A percentile compares a stretch with the other conserved stretches of the same genome.
These are phyloP conservation scores for Gallinago stenura DNA, from an alignment of 2,797 vertebrate species.

Conservation along the genomic window DNA sequence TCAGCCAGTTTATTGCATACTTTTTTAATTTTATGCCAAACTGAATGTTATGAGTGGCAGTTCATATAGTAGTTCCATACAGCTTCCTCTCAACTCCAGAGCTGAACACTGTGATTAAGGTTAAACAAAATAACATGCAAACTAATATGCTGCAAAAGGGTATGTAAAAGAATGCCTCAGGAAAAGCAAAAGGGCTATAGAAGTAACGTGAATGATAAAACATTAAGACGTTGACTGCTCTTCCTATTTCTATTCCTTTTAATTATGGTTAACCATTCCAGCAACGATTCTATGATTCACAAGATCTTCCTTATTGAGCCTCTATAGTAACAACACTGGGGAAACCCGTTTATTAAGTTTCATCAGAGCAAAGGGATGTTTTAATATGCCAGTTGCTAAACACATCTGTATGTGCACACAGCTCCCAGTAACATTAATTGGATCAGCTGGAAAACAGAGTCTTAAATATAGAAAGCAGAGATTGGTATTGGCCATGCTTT, in stretches of 20 bases:
- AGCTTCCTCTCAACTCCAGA: constrained; percentile 66
- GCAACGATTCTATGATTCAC: constrained; percentile 39
- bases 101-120: constrained; percentile 71
- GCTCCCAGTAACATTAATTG: constrained; percentile 31
- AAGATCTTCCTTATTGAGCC: constrained; percentile 35
- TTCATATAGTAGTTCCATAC: constrained; percentile 38
- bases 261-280: constrained; percentile 39
- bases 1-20: constrained; percentile 84
- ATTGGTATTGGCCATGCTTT: background rate
- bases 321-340: constrained; percentile 25
- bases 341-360: constrained; percentile 43
- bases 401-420: background rate
- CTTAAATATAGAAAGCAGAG: background rate
- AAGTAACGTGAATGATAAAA: background rate
- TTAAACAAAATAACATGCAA: constrained; percentile 70
- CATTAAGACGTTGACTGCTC: background rate
- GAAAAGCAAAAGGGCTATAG: background rate
- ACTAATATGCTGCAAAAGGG: background rate
- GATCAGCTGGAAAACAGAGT: background rate
- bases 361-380: background rate
- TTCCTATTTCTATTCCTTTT: constrained; percentile 32
- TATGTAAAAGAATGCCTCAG: background rate
- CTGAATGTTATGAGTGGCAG: constrained; percentile 71
- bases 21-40: constrained; percentile 85
- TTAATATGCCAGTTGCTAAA: constrained; percentile 18